Evolutionary conservation across 2,113 vertebrate genomes (phyloP).

Genomic region (Tachuris rubrigastra): DNA sequence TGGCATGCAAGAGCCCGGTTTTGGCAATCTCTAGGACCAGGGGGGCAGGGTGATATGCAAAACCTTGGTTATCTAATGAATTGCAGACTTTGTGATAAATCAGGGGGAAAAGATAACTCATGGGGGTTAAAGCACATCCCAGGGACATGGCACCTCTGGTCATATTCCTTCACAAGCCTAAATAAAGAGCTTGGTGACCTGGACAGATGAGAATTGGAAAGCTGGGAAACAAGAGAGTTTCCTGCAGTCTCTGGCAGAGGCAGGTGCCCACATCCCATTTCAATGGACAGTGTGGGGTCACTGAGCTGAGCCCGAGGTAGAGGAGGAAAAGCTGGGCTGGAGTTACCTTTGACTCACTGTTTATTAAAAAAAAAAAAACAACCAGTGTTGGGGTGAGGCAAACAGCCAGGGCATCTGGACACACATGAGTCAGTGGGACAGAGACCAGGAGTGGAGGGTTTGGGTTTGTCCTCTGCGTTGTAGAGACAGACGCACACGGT

Average conservation of each 20-base stretch:
- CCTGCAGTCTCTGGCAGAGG: not conserved
- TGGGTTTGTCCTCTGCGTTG: accelerated
- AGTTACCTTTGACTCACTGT: not conserved
- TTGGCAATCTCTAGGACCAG: not conserved
- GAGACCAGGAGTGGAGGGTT: not conserved
- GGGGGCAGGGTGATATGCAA: not conserved
- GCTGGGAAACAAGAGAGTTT: not conserved
- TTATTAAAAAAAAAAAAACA: not conserved
- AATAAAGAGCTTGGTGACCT: not conserved
- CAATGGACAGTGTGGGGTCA: accelerated
- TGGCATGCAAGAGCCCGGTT: not conserved
- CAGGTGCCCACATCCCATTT: not conserved
- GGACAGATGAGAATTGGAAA: not conserved
- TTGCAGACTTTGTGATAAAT: not conserved
- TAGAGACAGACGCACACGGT: accelerated
- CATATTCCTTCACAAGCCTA: not conserved
- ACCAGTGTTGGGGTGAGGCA: not conserved
- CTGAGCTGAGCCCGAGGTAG: not conserved
- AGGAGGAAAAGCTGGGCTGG: not conserved
- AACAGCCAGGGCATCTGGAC: not conserved
- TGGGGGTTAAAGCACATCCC: not conserved
- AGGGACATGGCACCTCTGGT: not conserved
- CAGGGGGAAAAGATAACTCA: too few relatives aligned
- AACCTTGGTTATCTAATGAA: not conserved
- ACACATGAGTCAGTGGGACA: not conserved